phyloP scores from a whole-genome alignment of 2,797 vertebrate genomes.

The Champsocephalus esox region DNA sequence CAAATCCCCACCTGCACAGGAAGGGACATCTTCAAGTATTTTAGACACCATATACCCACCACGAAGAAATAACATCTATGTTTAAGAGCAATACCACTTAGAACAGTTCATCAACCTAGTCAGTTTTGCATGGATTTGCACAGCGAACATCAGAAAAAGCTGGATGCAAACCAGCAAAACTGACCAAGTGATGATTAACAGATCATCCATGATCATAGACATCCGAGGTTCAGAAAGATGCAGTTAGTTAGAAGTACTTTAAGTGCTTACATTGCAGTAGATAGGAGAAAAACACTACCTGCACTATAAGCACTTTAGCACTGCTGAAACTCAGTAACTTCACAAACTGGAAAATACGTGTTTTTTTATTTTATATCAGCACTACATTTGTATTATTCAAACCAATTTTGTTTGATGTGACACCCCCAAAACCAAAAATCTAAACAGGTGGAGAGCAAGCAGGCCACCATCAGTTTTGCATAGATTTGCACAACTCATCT shows the following conservation, averaged over 20 bases:
- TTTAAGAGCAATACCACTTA: neutral
- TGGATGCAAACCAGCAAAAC: slow-evolving; percentile 99
- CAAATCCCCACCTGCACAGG: slow-evolving; percentile 97
- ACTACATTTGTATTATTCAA: slow-evolving; percentile 2
- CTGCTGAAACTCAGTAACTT: slow-evolving; percentile 85
- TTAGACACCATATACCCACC: neutral
- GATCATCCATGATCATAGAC: neutral
- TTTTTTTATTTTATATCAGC: neutral
- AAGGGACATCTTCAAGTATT: slow-evolving; percentile 84
- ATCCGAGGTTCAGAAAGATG: slow-evolving; percentile 11
- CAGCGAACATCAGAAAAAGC: slow-evolving; percentile 91
- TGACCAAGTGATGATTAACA: slow-evolving; percentile 85
- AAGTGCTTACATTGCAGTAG: slow-evolving; percentile 99
- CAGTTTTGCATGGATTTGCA: slow-evolving; percentile 99
- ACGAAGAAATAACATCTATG: too few relatives aligned
- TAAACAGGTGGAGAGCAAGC: slow-evolving; percentile 86
- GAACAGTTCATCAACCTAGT: slow-evolving; percentile 86
- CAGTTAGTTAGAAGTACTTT: slow-evolving; percentile 93
- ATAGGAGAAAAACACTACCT: slow-evolving; percentile 94
- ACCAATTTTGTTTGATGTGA: slow-evolving; percentile 48
- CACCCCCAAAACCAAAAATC: slow-evolving; percentile 56
- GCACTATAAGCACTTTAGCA: slow-evolving; percentile 99
- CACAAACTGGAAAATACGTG: slow-evolving; percentile 16
- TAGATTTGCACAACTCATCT: slow-evolving; percentile 99
- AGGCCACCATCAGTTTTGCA: slow-evolving; percentile 99